Evolutionary conservation across 2,888 invertebrate species (phyloP), one percentile per base, ranked within the genome.

Genomic region (Neoascia interrupta): DNA sequence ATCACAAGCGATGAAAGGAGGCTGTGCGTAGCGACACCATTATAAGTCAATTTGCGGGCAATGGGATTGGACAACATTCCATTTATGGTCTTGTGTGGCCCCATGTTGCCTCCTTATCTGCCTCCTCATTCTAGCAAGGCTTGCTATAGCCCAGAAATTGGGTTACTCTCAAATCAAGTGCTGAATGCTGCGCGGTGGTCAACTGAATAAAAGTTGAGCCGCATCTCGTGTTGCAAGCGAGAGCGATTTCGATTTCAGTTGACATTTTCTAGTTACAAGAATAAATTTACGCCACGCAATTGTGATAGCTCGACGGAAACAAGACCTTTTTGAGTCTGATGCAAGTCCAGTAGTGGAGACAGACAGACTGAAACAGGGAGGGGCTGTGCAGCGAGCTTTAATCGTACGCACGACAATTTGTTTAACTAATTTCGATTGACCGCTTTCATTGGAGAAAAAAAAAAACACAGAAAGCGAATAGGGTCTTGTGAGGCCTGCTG

Each of bases 161-260:
- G 79, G 79, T 79, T 79, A 79, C 73, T 73, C 73, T 68, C 60
- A 54, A 73, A 68, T 49, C 66, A 73, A 68, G 61, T 66, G 56
- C 26, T 5, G n/a, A n/a, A 6, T 31, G 31, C 61, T 28, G 58
- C 47, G 60, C 54, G 41, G 54, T 68, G 79, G 66, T 61, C 73
- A 73, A 73, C 61, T 79, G 54, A 58, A 43, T 51, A 56, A 49
- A 53, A 56, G 49, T 64, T 58, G 56, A 64, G 73, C 26, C 47
- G n/a, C 60, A 64, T n/a, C 61, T 36, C 54, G 54, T 66, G 54
- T n/a, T n/a, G 53, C 64, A 73, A 73, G 56, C 56, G 66, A 73
- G 73, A 73, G 79, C 61, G 79, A 61, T 79, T 73, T 73, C 73
- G 61, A 47, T 73, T 79, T 79, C 66, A 51, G 79, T 79, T 73